Evolutionary conservation across 1,140 invertebrate species (phyloP).

Genomic region (Centruroides vittatus): DNA sequence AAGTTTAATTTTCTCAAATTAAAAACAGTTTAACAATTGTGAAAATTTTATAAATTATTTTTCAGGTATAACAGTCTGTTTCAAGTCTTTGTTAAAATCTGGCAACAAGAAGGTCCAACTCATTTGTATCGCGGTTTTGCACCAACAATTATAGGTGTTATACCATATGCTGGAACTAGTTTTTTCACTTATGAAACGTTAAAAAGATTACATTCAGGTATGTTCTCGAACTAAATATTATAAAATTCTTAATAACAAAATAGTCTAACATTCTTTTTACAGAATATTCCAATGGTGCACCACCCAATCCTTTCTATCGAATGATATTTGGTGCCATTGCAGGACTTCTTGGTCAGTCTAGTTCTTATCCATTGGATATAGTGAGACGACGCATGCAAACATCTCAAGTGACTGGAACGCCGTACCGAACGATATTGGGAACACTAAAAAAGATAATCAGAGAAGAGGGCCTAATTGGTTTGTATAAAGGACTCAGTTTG

Average conservation of each 20-base stretch:
- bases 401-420: slow-evolving; percentile 36
- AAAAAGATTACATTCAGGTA: slow-evolving; percentile 38
- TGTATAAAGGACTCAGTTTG: slow-evolving; percentile 97
- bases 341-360: slow-evolving; percentile 84
- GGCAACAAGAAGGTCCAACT: slow-evolving; percentile 55
- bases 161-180: slow-evolving; percentile 92
- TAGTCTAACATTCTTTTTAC: neutral
- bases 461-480: slow-evolving; percentile 75
- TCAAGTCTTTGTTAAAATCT: slow-evolving; percentile 70
- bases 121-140: slow-evolving; percentile 76
- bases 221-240: neutral
- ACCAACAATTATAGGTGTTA: slow-evolving; percentile 82
- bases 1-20: slow-evolving; percentile 21
- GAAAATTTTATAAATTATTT: neutral
- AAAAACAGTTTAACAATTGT: no score
- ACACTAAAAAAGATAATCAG: slow-evolving; percentile 32
- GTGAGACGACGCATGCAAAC: slow-evolving; percentile 76
- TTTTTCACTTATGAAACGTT: slow-evolving; percentile 96
- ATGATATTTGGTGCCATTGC: slow-evolving; percentile 77
- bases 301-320: slow-evolving; percentile 25
- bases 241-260: neutral
- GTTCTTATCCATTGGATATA: slow-evolving; percentile 91
- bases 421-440: slow-evolving; percentile 17
- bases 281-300: slow-evolving; percentile 9
- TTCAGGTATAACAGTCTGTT: slow-evolving; percentile 33